Evolutionary conservation across 1,140 invertebrate species (phyloP), one percentile per base, ranked within the genome.

Genomic region (Dendroctonus ponderosae): DNA sequence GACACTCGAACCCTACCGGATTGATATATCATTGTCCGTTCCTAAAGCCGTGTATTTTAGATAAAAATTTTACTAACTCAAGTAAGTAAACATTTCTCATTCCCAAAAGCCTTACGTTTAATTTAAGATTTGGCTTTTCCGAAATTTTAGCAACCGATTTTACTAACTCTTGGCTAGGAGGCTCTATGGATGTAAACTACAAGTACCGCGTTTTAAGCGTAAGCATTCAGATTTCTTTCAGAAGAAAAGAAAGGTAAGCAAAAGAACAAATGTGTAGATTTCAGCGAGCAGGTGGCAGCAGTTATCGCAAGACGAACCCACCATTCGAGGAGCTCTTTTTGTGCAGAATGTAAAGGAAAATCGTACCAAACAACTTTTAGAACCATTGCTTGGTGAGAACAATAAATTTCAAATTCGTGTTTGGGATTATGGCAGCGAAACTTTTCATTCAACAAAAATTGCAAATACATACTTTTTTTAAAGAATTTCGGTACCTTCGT

Each of bases 101-200:
- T 38, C 49, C 1, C 15, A 37, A 52, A 15, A 52, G 15, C 0
- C 7, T 1, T 52, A 52, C n/a, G 9, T 12, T 44, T 3, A 46
- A 12, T 14, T 59, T 44, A 59, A 12, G n/a, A 12, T 12, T 52
- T 52, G 26, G 26, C 0, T 52, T 8, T 12, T 52, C 4, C 43
- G 12, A 40, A n/a, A 15, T 58, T 58, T 58, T 58, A 44, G 42
- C 56, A 12, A 58, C 42, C 15, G 11, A 43, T 38, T n/a, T 49
- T 26, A 38, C 12, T n/a, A 53, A 67, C 12, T 56, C 70, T 7
- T 75, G 72, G 74, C 66, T 74, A n/a, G 75, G 74, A 7, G 74
- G 66, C 12, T 40, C 69, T 6, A 73, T 75, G 71, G 73, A 71
- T 54, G 53, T 75, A n/a, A 68, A 71, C 53, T 52, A 60, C 15